These are phyloP conservation scores for Drosophila leonis DNA, from an alignment of 2,888 invertebrate genomes.

Conservation along the genomic window DNA sequence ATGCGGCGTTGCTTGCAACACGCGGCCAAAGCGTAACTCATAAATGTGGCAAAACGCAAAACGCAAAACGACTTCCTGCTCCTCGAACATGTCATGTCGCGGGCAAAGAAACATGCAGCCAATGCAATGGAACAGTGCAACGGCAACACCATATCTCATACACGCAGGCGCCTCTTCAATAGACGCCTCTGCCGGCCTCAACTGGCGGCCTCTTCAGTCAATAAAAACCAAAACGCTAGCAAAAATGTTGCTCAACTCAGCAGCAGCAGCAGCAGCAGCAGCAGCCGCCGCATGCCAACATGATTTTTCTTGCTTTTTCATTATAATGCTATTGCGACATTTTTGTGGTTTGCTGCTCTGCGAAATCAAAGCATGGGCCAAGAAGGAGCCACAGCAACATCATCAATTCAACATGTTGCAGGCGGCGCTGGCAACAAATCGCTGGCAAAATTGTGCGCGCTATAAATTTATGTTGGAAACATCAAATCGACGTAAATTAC, in stretches of 20 bases:
- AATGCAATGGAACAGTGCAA: constrained; percentile 18
- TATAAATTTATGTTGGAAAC: constrained; percentile 80
- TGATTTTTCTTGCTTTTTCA: constrained; percentile 76
- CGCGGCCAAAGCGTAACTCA: constrained; percentile 71
- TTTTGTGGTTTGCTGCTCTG: constrained; percentile 72
- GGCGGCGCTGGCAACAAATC: constrained; percentile 74
- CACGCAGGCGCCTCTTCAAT: constrained; percentile 73
- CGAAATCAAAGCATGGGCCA: constrained; percentile 69
- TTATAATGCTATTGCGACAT: constrained; percentile 78
- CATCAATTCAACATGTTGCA: constrained; percentile 62
- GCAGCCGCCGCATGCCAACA: constrained; percentile 66
- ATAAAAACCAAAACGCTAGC: constrained; percentile 68
- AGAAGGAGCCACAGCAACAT: constrained; percentile 48
- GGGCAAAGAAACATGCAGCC: constrained; percentile 41
- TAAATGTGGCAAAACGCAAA: constrained; percentile 69
- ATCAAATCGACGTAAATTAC: constrained; percentile 80
- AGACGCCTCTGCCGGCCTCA: constrained; percentile 43
- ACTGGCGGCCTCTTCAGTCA: constrained; percentile 76
- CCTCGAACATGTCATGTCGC: constrained; percentile 74
- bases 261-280: constrained; percentile 11
- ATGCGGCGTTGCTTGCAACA: constrained; percentile 70
- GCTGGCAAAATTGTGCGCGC: constrained; percentile 74
- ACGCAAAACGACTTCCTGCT: constrained; percentile 79
- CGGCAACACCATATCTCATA: constrained; percentile 64
- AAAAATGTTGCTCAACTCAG: constrained; percentile 64